Evolutionary conservation across 1,140 invertebrate species (phyloP).

Genomic region (Pogonognathellus flavescens): DNA sequence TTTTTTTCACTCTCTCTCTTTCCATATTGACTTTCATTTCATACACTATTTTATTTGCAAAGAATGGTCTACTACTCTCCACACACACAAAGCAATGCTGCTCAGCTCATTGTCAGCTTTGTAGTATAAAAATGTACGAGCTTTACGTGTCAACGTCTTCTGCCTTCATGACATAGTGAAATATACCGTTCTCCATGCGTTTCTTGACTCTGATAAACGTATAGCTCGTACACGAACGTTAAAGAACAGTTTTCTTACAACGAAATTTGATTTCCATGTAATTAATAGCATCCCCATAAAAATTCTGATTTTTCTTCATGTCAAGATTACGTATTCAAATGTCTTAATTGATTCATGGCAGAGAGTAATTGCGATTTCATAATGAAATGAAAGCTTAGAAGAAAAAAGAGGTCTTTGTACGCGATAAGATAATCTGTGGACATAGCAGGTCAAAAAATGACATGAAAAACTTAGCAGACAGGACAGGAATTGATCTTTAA

Average conservation of each 20-base stretch:
- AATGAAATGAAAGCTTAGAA: constrained; percentile 12
- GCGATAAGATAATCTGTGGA: constrained; percentile 12
- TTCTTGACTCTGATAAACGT: too few relatives aligned
- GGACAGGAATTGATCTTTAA: constrained; percentile 33
- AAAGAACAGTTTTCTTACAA: too few relatives aligned
- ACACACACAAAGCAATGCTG: background rate
- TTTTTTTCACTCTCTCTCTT: constrained; percentile 33
- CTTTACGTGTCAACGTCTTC: background rate
- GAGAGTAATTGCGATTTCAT: constrained; percentile 33
- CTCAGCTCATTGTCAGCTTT: constrained; percentile 6
- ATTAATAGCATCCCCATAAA: background rate
- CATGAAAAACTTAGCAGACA: constrained; percentile 22
- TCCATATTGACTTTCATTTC: constrained; percentile 40
- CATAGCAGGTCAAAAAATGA: constrained; percentile 30
- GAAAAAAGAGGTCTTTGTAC: constrained; percentile 9
- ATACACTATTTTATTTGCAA: constrained; percentile 33
- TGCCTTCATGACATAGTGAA: too few relatives aligned
- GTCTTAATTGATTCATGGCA: constrained; percentile 40
- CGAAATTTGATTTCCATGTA: too few relatives aligned
- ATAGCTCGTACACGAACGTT: too few relatives aligned
- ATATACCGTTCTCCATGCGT: too few relatives aligned
- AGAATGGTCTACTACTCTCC: constrained; percentile 21
- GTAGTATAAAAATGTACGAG: background rate
- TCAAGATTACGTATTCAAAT: constrained; percentile 2
- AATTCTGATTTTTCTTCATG: background rate